Evolutionary conservation across 2,888 invertebrate genomes (phyloP).

Genomic region (Mythimna ferrago): DNA sequence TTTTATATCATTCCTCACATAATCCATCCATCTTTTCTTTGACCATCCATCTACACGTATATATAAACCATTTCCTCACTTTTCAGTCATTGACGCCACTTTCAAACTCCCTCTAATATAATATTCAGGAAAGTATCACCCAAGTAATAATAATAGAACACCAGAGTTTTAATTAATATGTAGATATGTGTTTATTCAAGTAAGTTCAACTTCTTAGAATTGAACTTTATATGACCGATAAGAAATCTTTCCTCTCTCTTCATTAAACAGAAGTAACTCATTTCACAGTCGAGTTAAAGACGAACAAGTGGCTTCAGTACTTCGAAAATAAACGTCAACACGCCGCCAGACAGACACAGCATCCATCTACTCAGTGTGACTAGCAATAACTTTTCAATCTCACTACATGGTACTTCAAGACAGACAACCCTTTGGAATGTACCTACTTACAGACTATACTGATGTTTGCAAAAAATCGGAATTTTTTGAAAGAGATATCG

Average conservation of each 20-base stretch:
- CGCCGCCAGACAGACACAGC: not conserved
- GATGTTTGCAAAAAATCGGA: not conserved
- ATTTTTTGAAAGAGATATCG: too few species aligned
- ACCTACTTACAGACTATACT: not conserved
- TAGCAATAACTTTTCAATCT: conserved; percentile 53
- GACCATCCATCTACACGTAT: too few species aligned
- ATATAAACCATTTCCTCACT: too few species aligned
- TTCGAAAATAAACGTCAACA: conserved; percentile 4
- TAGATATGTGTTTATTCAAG: too few species aligned
- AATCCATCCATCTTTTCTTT: too few species aligned
- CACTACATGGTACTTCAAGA: conserved; percentile 31
- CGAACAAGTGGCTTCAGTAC: conserved; percentile 2
- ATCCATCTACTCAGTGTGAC: conserved; percentile 28
- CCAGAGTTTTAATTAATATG: too few species aligned
- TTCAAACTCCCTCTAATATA: too few species aligned
- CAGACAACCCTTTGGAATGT: conserved; percentile 15
- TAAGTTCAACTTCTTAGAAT: not conserved
- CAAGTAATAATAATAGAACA: too few species aligned
- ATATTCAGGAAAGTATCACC: too few species aligned
- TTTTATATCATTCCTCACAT: too few species aligned
- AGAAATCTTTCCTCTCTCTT: not conserved
- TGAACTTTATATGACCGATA: not conserved
- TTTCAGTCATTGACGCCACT: too few species aligned
- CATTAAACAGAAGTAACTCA: conserved; percentile 10
- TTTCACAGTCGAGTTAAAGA: conserved; percentile 5